Evolutionary conservation across 2,797 vertebrate genomes (phyloP).

Genomic region (Botia kubotai): DNA sequence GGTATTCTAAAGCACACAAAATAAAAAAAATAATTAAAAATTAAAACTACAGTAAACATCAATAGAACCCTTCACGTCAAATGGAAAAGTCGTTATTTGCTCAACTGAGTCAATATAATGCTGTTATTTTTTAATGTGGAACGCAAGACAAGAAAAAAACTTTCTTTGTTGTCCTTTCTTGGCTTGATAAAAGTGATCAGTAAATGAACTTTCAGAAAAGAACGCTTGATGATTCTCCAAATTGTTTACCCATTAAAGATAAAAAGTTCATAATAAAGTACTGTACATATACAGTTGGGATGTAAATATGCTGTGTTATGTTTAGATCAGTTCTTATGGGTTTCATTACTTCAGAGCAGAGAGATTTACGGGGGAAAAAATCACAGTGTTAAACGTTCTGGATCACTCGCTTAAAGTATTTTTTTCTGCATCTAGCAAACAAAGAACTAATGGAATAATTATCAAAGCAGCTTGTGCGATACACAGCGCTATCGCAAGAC

Average conservation of each 20-base stretch:
- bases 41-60: too few species aligned
- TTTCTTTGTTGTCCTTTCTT: too few species aligned
- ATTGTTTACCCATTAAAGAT: too few species aligned
- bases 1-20: background rate
- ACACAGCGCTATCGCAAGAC: constrained; percentile 70
- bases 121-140: too few species aligned
- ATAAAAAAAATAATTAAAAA: background rate
- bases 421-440: constrained; percentile 62
- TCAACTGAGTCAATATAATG: too few species aligned
- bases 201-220: too few species aligned
- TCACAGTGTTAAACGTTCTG: background rate
- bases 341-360: background rate
- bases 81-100: too few species aligned
- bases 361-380: background rate
- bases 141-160: too few species aligned
- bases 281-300: background rate
- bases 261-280: background rate
- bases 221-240: too few species aligned
- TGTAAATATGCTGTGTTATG: constrained; percentile 24
- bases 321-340: background rate
- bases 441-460: constrained; percentile 72
- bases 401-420: constrained; percentile 53
- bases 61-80: too few species aligned
- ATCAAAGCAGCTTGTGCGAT: constrained; percentile 71
- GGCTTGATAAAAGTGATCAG: too few species aligned